Base-by-base conservation (phyloP, 1,140 invertebrate species). In the Grapholita molesta region DNA sequence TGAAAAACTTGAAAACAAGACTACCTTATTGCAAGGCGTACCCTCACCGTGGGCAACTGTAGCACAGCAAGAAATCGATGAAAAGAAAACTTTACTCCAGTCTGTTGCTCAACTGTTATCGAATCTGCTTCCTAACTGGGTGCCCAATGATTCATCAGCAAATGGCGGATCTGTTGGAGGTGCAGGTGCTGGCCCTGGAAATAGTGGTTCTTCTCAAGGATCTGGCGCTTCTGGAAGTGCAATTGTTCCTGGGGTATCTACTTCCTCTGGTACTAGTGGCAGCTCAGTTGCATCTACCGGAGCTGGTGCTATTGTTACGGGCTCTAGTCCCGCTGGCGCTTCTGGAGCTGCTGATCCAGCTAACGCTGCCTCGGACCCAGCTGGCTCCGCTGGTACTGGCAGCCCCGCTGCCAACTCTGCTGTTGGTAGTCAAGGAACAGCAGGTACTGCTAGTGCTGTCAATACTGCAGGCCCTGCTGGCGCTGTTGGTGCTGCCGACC, bases 1-100 rank as follows among this genome's bases (percentile, higher is more conserved):
- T 32, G 78, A 78, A 42, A 78, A 90, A 23, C 68, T 90, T 48
- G 77, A 86, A 38, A 88, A 88, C 48, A 80, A 89, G 69, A 80
- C 80, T 18, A 68, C 70, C 25, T 66, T 84, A 30, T 68, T 91
- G 25, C 78, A 82, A 35, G 83, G 83, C 73, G 24, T 84, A 5
- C 75, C 66, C 25, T 65, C 78, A 24, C 79, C 84, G n/a, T 84
- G 83, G 83, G 76, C 67, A 38, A 15, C 66, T 6, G 18, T 74
- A 28, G 80, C 74, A 5, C 69, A 79, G 55, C 72, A 86, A 28
- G 73, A 80, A 25, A 67, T 88, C 18, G 74, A 85, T 67, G 79
- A 84, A 70, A 82, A 84, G 48, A 84, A 38, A 73, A 79, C 71
- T 9, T 84, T 85, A 42, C 70, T 90, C 8, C 73, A 85, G 69